Percentiles rank a stretch among this genome's conserved stretches.
These are phyloP conservation scores for Chionoecetes opilio DNA, from an alignment of 1,140 invertebrate genomes.

Conservation along the genomic window DNA sequence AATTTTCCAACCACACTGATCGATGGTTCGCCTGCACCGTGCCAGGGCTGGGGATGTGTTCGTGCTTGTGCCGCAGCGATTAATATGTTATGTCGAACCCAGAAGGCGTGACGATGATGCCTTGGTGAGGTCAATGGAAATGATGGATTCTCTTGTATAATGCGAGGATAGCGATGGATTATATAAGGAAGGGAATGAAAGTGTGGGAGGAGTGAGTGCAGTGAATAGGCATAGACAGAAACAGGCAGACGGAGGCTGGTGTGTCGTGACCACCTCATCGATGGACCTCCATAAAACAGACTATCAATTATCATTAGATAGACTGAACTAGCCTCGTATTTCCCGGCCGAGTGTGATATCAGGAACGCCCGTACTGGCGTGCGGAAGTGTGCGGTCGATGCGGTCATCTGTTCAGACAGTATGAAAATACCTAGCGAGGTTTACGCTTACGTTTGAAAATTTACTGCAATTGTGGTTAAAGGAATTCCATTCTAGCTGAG, in stretches of 20 bases:
- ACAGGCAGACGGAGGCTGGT: too few species aligned
- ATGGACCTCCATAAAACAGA: too few species aligned
- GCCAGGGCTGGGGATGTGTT: neutral
- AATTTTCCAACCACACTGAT: neutral
- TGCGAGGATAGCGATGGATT: too few species aligned
- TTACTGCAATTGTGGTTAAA: neutral
- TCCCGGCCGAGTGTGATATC: neutral
- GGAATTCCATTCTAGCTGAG: neutral
- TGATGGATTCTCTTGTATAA: too few species aligned
- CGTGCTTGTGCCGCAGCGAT: neutral
- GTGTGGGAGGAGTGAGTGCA: too few species aligned
- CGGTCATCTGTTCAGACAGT: slow-evolving; percentile 17
- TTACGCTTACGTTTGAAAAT: too few species aligned
- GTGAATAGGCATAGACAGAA: too few species aligned
- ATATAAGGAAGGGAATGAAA: too few species aligned
- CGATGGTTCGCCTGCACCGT: neutral
- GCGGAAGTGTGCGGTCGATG: slow-evolving; percentile 13
- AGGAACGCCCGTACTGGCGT: neutral
- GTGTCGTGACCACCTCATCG: too few species aligned
- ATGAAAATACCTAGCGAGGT: neutral
- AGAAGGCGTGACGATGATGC: neutral
- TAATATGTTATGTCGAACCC: neutral
- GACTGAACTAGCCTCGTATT: neutral
- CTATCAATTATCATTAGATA: too few species aligned
- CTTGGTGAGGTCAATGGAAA: neutral